Conservation (phyloP, 2,888 invertebrate species). For the Parelbella ahira region DNA sequence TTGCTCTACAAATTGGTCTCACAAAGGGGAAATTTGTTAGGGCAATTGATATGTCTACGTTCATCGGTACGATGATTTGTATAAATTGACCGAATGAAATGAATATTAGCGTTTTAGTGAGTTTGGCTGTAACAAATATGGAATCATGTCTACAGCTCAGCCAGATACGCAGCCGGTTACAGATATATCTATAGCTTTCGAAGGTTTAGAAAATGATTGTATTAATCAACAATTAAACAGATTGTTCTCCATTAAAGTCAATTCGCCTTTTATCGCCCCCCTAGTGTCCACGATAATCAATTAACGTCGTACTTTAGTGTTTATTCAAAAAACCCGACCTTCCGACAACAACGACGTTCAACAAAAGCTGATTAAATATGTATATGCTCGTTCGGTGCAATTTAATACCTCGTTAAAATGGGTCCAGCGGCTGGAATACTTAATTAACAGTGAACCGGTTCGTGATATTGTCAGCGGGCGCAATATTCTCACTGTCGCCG, state of each 20-base stretch:
- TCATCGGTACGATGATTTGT: background rate
- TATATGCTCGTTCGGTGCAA: constrained; percentile 18
- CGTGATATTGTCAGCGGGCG: constrained; percentile 35
- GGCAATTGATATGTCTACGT: constrained; percentile 3
- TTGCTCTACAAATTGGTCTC: constrained; percentile 24
- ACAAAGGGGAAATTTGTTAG: constrained; percentile 17
- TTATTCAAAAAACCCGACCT: too few species aligned
- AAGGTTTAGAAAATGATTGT: too few species aligned
- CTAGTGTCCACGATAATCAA: too few species aligned
- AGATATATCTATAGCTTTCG: too few species aligned
- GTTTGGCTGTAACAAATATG: too few species aligned
- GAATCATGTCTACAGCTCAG: too few species aligned
- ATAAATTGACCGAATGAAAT: background rate
- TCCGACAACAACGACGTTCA: constrained; percentile 7
- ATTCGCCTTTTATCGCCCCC: too few species aligned
- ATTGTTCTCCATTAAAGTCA: too few species aligned
- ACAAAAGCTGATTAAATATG: constrained; percentile 24
- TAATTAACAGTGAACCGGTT: constrained; percentile 23
- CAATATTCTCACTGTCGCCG: constrained; percentile 39
- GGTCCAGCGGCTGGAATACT: constrained; percentile 22
- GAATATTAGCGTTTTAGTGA: too few species aligned
- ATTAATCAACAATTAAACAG: too few species aligned
- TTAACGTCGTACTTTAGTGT: too few species aligned
- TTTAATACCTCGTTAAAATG: constrained; percentile 24
- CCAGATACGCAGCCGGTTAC: too few species aligned